A percentile compares a stretch with the other conserved stretches of the same genome.
phyloP scores from a whole-genome alignment of 2,113 vertebrate species.

The Actenoides hombroni region DNA sequence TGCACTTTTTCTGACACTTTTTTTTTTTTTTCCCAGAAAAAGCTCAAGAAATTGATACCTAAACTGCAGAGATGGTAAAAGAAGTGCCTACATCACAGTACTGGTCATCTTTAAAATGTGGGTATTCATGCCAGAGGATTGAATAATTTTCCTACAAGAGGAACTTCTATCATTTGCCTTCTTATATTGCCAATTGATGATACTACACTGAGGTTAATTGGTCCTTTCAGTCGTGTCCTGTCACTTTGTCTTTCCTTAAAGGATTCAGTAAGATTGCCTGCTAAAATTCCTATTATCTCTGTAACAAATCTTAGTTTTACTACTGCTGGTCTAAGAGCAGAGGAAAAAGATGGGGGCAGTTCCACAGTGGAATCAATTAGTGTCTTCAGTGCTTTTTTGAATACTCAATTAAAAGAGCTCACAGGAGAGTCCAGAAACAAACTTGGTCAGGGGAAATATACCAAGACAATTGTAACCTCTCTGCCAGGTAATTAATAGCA shows the following conservation, averaged over 20 bases:
- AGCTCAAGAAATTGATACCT: neutral
- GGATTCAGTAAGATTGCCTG: conserved; percentile 6
- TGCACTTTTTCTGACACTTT: neutral
- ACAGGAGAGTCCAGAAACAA: neutral
- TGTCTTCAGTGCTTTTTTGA: neutral
- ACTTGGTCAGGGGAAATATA: neutral
- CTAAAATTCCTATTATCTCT: conserved; percentile 24
- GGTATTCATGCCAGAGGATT: neutral
- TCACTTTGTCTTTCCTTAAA: conserved; percentile 7
- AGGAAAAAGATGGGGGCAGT: neutral
- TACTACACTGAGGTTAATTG: conserved; percentile 9
- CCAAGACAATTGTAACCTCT: neutral
- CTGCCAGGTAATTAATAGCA: neutral
- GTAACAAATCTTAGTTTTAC: conserved; percentile 10
- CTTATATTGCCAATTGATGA: neutral
- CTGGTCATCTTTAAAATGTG: neutral
- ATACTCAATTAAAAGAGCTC: neutral
- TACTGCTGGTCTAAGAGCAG: neutral
- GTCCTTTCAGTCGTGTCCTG: neutral
- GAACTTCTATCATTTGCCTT: neutral
- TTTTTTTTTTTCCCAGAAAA: neutral
- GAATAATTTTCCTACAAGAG: neutral
- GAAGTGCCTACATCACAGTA: neutral
- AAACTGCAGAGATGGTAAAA: neutral
- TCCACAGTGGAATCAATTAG: neutral